A percentile compares a stretch with the other conserved stretches of the same genome.
Evolutionary conservation across 2,113 vertebrate species (phyloP).

Genomic region (Dromaius novaehollandiae): DNA sequence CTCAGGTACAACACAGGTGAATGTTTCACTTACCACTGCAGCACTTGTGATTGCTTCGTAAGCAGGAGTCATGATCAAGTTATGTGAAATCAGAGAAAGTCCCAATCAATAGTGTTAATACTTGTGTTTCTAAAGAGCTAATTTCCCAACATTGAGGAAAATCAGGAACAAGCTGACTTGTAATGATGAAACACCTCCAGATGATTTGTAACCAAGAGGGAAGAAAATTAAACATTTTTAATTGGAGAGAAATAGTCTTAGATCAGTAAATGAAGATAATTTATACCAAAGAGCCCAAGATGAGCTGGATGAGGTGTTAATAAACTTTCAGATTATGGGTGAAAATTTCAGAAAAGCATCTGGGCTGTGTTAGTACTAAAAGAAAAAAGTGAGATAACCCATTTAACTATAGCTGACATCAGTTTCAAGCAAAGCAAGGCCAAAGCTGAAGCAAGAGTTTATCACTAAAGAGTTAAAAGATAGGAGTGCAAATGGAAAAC

Average conservation of each 20-base stretch:
- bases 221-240: neutral
- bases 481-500: neutral
- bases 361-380: neutral
- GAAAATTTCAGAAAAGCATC: neutral
- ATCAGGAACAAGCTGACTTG: neutral
- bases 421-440: neutral
- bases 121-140: neutral
- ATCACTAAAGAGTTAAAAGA: neutral
- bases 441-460: neutral
- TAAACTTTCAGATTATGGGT: neutral
- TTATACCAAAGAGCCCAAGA: neutral
- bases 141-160: neutral
- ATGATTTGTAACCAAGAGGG: neutral
- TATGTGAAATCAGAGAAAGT: neutral
- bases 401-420: neutral
- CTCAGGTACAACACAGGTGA: neutral
- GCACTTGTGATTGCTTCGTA: neutral
- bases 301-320: neutral
- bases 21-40: neutral
- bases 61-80: neutral
- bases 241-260: neutral
- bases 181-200: neutral
- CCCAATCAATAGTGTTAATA: neutral
- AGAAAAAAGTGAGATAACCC: neutral
- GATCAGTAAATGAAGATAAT: neutral